A percentile compares a stretch with the other conserved stretches of the same genome.
Evolutionary conservation across 1,140 invertebrate genomes (phyloP).

Genomic region (Leptonema lineaticorne): DNA sequence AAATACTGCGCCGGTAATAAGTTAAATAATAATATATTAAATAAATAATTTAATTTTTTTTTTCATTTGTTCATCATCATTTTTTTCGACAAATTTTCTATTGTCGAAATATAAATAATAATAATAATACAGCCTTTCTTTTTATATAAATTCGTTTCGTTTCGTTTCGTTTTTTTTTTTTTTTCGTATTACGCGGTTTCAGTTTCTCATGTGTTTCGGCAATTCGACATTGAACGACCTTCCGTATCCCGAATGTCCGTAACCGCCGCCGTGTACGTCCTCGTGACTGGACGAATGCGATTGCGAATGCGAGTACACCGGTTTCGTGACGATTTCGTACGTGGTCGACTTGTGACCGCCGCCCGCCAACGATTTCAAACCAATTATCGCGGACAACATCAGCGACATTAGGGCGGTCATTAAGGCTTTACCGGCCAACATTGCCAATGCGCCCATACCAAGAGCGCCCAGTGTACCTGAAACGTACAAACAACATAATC

Average conservation of each 20-base stretch:
- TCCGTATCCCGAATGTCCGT: conserved; percentile 63
- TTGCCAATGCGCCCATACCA: conserved; percentile 71
- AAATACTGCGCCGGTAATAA: conserved; percentile 26
- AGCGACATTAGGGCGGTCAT: conserved; percentile 80
- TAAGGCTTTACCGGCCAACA: conserved; percentile 79
- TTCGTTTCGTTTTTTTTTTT: background rate
- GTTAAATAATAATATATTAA: conserved; percentile 18
- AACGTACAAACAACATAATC: no score
- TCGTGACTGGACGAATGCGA: conserved; percentile 69
- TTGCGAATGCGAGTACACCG: conserved; percentile 70
- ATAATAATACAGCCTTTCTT: conserved; percentile 24
- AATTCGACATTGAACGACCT: conserved; percentile 48
- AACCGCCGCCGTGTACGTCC: conserved; percentile 61
- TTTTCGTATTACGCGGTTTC: background rate
- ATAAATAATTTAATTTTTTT: conserved; percentile 6
- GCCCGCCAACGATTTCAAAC: conserved; percentile 69
- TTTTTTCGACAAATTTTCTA: no score
- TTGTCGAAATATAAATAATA: conserved; percentile 15
- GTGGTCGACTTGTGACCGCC: conserved; percentile 72
- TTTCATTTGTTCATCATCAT: background rate
- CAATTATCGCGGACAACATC: conserved; percentile 73
- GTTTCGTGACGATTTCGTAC: conserved; percentile 81
- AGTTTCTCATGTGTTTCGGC: conserved; percentile 30
- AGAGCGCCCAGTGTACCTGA: conserved; percentile 71
- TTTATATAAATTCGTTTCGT: background rate